Evolutionary conservation across 2,888 invertebrate genomes (phyloP).

Genomic region (Chrysomela aeneicollis): DNA sequence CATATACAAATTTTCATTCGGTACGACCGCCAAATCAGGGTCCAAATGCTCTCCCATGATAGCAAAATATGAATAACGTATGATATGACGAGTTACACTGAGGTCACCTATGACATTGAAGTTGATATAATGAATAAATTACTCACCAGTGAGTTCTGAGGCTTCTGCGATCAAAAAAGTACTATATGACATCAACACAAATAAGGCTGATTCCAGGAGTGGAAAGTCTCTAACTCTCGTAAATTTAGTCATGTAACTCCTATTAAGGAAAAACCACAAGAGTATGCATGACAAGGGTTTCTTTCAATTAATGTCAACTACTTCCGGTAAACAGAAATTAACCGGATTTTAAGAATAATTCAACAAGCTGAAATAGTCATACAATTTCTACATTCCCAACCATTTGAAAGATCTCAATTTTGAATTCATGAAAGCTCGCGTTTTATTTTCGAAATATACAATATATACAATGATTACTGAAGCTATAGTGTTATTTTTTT

Average conservation of each 20-base stretch:
- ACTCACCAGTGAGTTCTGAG: conserved; percentile 88
- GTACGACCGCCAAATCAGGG: neutral
- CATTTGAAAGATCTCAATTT: neutral
- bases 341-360: too few species aligned
- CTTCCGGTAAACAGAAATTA: too few species aligned
- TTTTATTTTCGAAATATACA: too few species aligned
- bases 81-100: too few species aligned
- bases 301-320: too few species aligned
- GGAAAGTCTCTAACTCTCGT: conserved; percentile 95
- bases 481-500: conserved; percentile 1
- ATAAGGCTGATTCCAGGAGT: conserved; percentile 92
- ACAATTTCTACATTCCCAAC: too few species aligned
- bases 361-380: too few species aligned
- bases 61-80: too few species aligned
- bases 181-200: conserved; percentile 97
- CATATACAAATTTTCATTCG: neutral
- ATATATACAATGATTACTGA: neutral
- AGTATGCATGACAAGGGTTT: too few species aligned
- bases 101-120: too few species aligned
- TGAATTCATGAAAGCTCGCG: too few species aligned
- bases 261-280: conserved; percentile 36
- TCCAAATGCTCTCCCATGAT: too few species aligned
- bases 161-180: conserved; percentile 98
- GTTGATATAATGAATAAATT: neutral
- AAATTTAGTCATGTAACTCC: conserved; percentile 79